Conservation (phyloP, 35 echinoderm and acorn worm genomes). For the Apostichopus parvimensis region DNA sequence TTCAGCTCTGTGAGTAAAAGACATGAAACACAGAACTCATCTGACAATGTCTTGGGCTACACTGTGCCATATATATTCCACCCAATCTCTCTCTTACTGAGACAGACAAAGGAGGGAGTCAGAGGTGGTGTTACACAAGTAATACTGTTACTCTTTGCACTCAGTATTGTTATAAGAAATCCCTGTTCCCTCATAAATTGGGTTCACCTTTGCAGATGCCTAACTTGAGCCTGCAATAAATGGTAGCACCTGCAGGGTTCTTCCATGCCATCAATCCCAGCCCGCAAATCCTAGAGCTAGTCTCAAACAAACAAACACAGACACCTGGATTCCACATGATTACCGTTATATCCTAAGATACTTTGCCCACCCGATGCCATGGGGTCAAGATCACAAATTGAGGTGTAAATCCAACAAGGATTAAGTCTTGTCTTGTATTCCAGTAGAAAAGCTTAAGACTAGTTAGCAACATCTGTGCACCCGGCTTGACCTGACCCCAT, state of each 20-base stretch:
- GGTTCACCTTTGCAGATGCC: too few species aligned
- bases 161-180: too few species aligned
- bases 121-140: too few species aligned
- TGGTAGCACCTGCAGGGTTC: neutral
- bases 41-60: too few species aligned
- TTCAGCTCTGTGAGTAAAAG: too few species aligned
- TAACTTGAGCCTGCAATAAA: too few species aligned
- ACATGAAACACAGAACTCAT: too few species aligned
- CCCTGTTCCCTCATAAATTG: too few species aligned
- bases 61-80: too few species aligned
- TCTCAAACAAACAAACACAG: neutral
- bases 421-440: neutral
- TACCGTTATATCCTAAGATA: neutral
- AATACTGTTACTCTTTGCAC: too few species aligned
- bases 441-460: neutral
- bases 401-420: neutral
- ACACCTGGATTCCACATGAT: constrained; percentile 16
- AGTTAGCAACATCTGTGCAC: neutral
- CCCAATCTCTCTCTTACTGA: too few species aligned
- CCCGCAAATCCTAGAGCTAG: neutral
- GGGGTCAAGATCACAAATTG: constrained; percentile 2
- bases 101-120: too few species aligned
- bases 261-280: neutral
- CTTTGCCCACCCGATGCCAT: neutral
- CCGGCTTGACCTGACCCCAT: neutral